Conservation (phyloP, 1,140 invertebrate genomes). For the Wiebesia pumilae region DNA sequence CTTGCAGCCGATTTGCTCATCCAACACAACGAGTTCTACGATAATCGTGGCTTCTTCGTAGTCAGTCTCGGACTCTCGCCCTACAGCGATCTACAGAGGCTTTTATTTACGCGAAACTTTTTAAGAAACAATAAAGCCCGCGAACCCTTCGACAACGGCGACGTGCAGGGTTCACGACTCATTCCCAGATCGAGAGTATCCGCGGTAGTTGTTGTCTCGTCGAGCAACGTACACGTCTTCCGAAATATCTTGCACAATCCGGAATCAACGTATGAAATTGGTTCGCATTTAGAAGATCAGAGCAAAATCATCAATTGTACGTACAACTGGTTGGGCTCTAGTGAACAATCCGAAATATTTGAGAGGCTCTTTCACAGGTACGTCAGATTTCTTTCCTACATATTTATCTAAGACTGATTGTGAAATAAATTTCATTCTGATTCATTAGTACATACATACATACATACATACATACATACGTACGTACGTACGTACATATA, state of each 20-base stretch:
- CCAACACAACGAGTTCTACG: slow-evolving; percentile 91
- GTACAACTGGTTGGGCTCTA: slow-evolving; percentile 93
- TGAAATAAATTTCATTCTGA: too few relatives aligned
- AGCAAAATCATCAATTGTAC: slow-evolving; percentile 95
- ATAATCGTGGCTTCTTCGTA: slow-evolving; percentile 91
- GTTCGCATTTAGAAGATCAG: slow-evolving; percentile 95
- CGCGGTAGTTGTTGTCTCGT: slow-evolving; percentile 91
- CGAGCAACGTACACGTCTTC: slow-evolving; percentile 91
- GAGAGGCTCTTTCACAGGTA: slow-evolving; percentile 87
- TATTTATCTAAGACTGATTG: too few relatives aligned
- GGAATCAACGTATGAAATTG: slow-evolving; percentile 93
- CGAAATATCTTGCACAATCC: slow-evolving; percentile 96
- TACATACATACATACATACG: too few relatives aligned
- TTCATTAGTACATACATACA: too few relatives aligned
- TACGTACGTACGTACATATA: too few relatives aligned
- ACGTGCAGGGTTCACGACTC: slow-evolving; percentile 80
- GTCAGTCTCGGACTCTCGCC: slow-evolving; percentile 91
- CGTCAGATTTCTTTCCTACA: slow-evolving; percentile 44
- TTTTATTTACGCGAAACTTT: slow-evolving; percentile 93
- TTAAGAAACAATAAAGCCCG: slow-evolving; percentile 89
- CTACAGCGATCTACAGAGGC: slow-evolving; percentile 85
- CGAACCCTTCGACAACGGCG: slow-evolving; percentile 87
- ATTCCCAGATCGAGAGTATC: slow-evolving; percentile 91
- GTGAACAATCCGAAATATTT: slow-evolving; percentile 86
- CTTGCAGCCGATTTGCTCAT: slow-evolving; percentile 83